Conservation (phyloP, 2,888 invertebrate species). For the Sarcophaga caerulescens region DNA sequence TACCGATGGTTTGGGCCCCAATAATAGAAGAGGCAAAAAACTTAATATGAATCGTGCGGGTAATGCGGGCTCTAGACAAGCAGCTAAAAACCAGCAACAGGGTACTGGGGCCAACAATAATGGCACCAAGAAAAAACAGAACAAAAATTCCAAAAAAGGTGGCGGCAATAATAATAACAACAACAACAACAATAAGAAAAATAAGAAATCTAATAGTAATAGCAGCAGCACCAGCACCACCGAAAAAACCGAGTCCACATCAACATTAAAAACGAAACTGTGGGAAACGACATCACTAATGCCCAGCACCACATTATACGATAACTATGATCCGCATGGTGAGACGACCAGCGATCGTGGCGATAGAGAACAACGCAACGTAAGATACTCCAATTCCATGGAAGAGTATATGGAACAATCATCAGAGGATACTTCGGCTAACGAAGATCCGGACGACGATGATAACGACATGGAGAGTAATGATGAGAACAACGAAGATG, state of each 20-base stretch:
- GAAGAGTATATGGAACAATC: conserved; percentile 68
- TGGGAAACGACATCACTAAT: conserved; percentile 72
- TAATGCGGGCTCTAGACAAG: conserved; percentile 60
- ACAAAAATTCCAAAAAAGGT: conserved; percentile 68
- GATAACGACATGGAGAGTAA: conserved; percentile 68
- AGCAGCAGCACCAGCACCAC: conserved; percentile 58
- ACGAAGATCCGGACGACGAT: conserved; percentile 62
- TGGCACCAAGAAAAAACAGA: conserved; percentile 70
- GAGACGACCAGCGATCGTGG: conserved; percentile 77
- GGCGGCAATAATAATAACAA: conserved; percentile 46
- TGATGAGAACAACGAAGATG: conserved; percentile 69
- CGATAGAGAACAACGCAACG: conserved; percentile 75
- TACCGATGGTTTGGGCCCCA: conserved; percentile 51
- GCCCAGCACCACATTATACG: conserved; percentile 69
- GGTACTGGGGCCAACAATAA: conserved; percentile 60
- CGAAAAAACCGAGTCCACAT: conserved; percentile 66
- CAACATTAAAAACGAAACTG: conserved; percentile 68
- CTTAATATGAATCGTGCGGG: conserved; percentile 70
- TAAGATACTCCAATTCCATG: conserved; percentile 72
- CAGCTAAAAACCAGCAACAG: conserved; percentile 56
- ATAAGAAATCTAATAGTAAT: conserved; percentile 47
- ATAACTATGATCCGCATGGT: conserved; percentile 67
- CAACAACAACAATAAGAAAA: conserved; percentile 8
- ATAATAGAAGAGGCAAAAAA: conserved; percentile 71
- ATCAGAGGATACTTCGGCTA: conserved; percentile 65